Base-by-base conservation (phyloP, 2,797 vertebrate species). In the Dallia pectoralis region DNA sequence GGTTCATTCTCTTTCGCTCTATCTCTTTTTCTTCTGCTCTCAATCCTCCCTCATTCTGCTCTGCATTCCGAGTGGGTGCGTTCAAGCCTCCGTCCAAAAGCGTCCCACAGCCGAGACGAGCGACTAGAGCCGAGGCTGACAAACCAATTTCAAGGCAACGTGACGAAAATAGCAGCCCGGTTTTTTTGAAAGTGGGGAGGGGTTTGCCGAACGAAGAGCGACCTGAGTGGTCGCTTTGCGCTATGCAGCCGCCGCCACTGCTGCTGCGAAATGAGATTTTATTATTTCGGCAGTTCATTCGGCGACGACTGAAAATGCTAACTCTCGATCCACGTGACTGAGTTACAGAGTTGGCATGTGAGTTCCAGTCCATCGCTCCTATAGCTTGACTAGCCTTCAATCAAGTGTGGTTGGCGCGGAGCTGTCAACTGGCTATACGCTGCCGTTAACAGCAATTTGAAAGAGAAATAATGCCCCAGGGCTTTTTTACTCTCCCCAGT, bases 121-220 rank as follows among this genome's bases (percentile, higher is more conserved):
- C 80, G 80, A 84, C 49, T 76, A 40, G 3, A 63, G 82, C 79
- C 25, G 16, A 73, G 67, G 81, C 72, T 72, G 67, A 85, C 81
- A 82, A 90, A 88, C 89, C 83, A 81, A 87, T 88, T 88, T 76
- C 73, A 68, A 79, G 69, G 67, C 70, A 22, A 73, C 56, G 67
- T 85, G 85, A 82, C 85, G 86, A 87, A 87, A 85, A 86, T 79
- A 72, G 74, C 74, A 79, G 83, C 69, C 81, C 81, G 73, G 9
- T 69, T 78, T 81, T 66, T 78, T 73, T 25, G 22, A 84, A 77
- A 32, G 4, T 36, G 56, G 32, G 64, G 72, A 68, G 40, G 40
- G 63, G 72, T 65, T 59, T 11, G 8, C 51, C n/a, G 51, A n/a
- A 56, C n/a, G n/a, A n/a, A 56, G n/a, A n/a, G n/a, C n/a, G 51